phyloP scores from a whole-genome alignment of 92 coral and sea anemone genomes.

The Ricordea florida region DNA sequence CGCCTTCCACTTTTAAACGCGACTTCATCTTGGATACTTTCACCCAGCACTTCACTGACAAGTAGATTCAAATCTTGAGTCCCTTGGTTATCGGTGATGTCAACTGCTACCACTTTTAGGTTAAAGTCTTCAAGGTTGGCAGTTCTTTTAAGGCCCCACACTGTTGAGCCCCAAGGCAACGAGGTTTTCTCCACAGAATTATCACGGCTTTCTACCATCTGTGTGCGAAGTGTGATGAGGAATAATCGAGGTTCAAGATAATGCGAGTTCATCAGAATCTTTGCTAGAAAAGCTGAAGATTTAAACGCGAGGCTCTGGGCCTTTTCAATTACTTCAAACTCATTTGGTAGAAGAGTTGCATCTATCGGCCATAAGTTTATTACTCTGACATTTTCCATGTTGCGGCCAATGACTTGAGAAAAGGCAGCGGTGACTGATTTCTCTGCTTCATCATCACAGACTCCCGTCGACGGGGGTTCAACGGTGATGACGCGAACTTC shows the following conservation, averaged over 20 bases:
- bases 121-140: slow-evolving; percentile 48
- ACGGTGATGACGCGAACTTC: no score
- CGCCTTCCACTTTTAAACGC: slow-evolving; percentile 53
- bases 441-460: no score
- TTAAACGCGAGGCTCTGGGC: slow-evolving; percentile 31
- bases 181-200: not conserved
- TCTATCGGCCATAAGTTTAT: slow-evolving; percentile 65
- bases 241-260: not conserved
- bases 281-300: slow-evolving; percentile 5
- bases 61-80: slow-evolving; percentile 30
- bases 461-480: no score
- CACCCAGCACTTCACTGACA: slow-evolving; percentile 28
- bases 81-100: slow-evolving; percentile 24
- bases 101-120: slow-evolving; percentile 39
- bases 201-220: slow-evolving; percentile 1
- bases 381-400: not conserved
- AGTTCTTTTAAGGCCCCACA: slow-evolving; percentile 63
- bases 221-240: slow-evolving; percentile 35
- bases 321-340: not conserved
- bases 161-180: slow-evolving; percentile 65
- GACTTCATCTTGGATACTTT: slow-evolving; percentile 50
- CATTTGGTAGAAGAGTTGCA: slow-evolving; percentile 10
- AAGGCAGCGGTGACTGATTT: no score
- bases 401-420: no score
- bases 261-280: not conserved